phyloP scores from a whole-genome alignment of 2,797 vertebrate species.

The Ibycter americanus region DNA sequence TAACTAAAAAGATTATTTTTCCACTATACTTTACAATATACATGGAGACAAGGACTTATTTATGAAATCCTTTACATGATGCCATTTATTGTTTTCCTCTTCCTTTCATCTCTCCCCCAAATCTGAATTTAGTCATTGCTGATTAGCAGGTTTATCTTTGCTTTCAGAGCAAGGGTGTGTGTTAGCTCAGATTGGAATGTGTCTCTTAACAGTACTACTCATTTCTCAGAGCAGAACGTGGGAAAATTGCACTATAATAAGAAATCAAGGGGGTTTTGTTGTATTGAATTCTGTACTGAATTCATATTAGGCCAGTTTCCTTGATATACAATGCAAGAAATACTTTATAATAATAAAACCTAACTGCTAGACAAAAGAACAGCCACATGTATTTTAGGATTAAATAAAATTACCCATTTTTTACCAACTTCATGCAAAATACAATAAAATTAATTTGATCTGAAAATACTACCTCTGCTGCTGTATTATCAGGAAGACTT shows the following conservation, averaged over 20 bases:
- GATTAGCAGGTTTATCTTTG: background rate
- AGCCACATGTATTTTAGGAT: background rate
- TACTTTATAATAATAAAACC: background rate
- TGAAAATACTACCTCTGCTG: conserved; percentile 78
- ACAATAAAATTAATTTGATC: background rate
- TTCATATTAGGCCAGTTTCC: background rate
- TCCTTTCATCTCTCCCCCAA: background rate
- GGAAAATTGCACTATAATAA: background rate
- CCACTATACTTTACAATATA: background rate
- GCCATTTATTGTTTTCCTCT: background rate
- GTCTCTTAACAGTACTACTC: background rate
- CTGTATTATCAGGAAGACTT: conserved; percentile 72
- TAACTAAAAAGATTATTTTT: background rate
- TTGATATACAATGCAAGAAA: background rate
- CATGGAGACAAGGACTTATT: background rate
- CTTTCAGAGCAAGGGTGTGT: background rate
- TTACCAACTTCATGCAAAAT: background rate
- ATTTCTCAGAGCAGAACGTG: background rate
- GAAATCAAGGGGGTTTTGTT: background rate
- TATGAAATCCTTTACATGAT: background rate
- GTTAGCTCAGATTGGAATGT: background rate
- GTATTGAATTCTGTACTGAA: background rate
- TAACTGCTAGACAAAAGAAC: background rate
- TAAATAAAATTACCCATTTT: background rate
- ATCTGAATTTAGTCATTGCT: background rate